A percentile compares a stretch with the other conserved stretches of the same genome.
Evolutionary conservation across 2,113 vertebrate species (phyloP).

Genomic region (Zosterops hypoxanthus): DNA sequence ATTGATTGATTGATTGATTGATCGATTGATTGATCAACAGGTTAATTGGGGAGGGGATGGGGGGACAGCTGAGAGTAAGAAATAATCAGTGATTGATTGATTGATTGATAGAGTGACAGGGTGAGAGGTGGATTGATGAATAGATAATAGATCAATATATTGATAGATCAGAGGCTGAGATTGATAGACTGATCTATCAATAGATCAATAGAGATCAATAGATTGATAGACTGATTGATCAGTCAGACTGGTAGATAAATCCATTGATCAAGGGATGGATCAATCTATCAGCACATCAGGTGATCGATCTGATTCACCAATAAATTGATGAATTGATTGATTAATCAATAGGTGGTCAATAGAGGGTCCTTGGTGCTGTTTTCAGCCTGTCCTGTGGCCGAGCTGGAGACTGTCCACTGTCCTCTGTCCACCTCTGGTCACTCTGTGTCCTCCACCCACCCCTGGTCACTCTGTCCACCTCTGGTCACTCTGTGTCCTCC

Average conservation of each 20-base stretch:
- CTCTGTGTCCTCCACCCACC: too few relatives aligned
- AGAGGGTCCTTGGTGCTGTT: neutral
- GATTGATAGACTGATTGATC: too few relatives aligned
- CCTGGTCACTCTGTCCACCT: too few relatives aligned
- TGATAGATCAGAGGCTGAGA: neutral
- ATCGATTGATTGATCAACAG: neutral
- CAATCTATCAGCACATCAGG: neutral
- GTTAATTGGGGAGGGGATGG: neutral
- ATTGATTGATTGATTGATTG: neutral
- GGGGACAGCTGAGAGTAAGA: neutral
- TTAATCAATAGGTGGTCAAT: neutral
- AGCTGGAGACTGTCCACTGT: fast-evolving
- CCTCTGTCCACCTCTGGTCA: too few relatives aligned
- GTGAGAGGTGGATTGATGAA: neutral
- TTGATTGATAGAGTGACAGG: neutral
- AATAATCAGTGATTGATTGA: neutral
- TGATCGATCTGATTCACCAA: neutral
- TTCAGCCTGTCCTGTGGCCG: fast-evolving
- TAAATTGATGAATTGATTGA: neutral
- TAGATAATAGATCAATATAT: too few relatives aligned
- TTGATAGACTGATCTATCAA: neutral
- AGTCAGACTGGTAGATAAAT: neutral
- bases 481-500: too few relatives aligned
- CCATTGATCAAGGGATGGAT: neutral
- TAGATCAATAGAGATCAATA: neutral